Base-by-base conservation (phyloP, 1,140 invertebrate genomes). In the Pectinophora gossypiella region DNA sequence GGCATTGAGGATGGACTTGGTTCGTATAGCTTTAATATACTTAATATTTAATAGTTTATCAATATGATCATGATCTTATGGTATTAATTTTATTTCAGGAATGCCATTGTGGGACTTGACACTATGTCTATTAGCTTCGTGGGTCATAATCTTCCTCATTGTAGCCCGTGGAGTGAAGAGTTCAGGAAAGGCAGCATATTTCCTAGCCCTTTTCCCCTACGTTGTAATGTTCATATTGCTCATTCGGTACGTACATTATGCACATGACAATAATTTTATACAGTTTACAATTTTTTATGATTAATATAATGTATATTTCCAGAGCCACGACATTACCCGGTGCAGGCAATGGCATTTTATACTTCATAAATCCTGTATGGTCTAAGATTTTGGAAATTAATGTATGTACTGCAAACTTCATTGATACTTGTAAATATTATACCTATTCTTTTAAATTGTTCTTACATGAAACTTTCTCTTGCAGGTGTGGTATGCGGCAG, bases 151-250 rank as follows among this genome's bases (percentile, higher is more conserved):
- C 9, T 96, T 93, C 67, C 62, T 94, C 10, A 93, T 95, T 48
- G 91, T 96, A 13, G 90, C 93, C 15, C 91, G 92, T 72, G 95
- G 96, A 19, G 94, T 97, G 0, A 91, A 93, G 66, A 94, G 92
- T 60, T 93, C 93, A 0, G 94, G 94, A 27, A 95, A 94, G 82
- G 93, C 91, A 0, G 92, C 94, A 0, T 97, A 96, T 65, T 96
- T 97, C 73, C 90, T 96, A 0, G 95, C 95, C 0, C 72, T 96
- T 0, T 97, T 97, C 68, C 95, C 96, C 0, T 97, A 97, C 71
- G 87, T 96, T 0, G 90, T 97, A n/a, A 90, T 97, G 77, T 83
- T 94, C 0, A 91, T 93, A 1, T 80, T 97, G 0, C 85, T 97
- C 1, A 90, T 95, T 1, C 80, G 83, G 87, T 88, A 55, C 48